Evolutionary conservation across 2,113 vertebrate species (phyloP).

Genomic region (Paedocypris sp.): DNA sequence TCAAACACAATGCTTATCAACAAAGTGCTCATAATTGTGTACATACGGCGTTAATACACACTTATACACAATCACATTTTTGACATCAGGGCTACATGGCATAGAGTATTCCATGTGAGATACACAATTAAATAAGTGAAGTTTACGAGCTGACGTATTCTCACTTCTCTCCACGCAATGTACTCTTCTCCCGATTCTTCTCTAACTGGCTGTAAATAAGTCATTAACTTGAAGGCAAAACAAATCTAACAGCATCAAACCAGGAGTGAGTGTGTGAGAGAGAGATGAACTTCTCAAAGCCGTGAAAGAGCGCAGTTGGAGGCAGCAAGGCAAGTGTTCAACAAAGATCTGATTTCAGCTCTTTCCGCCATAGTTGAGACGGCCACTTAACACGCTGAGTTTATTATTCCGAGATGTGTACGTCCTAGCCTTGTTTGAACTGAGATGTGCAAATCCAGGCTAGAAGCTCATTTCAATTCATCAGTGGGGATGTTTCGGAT

Average conservation of each 20-base stretch:
- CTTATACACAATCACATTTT: too few species aligned
- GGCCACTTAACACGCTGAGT: slow-evolving; percentile 61
- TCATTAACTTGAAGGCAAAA: slow-evolving; percentile 68
- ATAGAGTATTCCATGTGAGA: too few species aligned
- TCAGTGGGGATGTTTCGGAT: slow-evolving; percentile 64
- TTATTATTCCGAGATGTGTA: slow-evolving; percentile 62
- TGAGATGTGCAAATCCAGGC: slow-evolving; percentile 66
- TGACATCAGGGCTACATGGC: too few species aligned
- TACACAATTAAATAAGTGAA: slow-evolving; percentile 7
- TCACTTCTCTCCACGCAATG: slow-evolving; percentile 54
- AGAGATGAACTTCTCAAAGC: slow-evolving; percentile 14
- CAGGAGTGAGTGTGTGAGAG: slow-evolving; percentile 26
- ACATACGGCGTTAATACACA: too few species aligned
- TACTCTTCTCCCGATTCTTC: slow-evolving; percentile 62
- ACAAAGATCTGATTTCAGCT: slow-evolving; percentile 68
- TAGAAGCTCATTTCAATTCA: slow-evolving; percentile 67
- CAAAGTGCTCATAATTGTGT: too few species aligned
- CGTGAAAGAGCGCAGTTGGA: slow-evolving; percentile 54
- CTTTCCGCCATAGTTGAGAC: slow-evolving; percentile 52
- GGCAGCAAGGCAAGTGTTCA: slow-evolving; percentile 56
- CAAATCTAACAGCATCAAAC: slow-evolving; percentile 65
- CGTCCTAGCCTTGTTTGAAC: slow-evolving; percentile 64
- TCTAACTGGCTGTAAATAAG: slow-evolving; percentile 68
- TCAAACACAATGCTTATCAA: too few species aligned
- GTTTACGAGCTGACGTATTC: slow-evolving; percentile 24